Base-by-base conservation (phyloP, 2,888 invertebrate genomes). In the Rotaria macrura region DNA sequence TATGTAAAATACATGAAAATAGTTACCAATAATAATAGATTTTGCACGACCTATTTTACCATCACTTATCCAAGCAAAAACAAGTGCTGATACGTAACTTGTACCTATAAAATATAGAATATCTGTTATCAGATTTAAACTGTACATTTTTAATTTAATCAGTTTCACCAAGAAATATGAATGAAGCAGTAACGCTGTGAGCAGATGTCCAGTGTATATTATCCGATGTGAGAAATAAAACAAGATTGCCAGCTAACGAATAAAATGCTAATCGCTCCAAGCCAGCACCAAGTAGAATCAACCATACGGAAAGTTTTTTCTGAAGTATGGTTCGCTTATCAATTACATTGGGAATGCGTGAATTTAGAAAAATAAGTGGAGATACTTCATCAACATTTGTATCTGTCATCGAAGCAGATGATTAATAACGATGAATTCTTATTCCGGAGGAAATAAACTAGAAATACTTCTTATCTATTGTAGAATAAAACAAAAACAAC, bases 181-280 rank as follows among this genome's bases (percentile, higher is more conserved):
- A 40, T 40, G 74, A 40, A 40, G 74, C 25, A 20, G 40, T 74
- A 25, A 74, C 23, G 25, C n/a, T 43, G 43, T 74, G 38, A 20
- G 23, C 9, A 40, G 23, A 12, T 40, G 10, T 38, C 74, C 74
- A 74, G 25, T 74, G 25, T 23, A 74, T 40, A 40, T 14, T 25
- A 10, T 74, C 14, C 38, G 74, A 74, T 23, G 38, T 29, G 2
- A 74, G 43, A 38, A 74, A 43, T 10, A 74, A n/a, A 25, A 40
- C 9, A 14, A 74, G n/a, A 43, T 74, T 74, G 5, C 74, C 74
- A 7, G 43, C 43, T 74, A 74, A 74, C 9, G 40, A 40, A 74
- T 74, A 74, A 74, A 74, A 74, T 74, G 74, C 74, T 74, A 74
- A 43, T 23, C 74, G 74, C 43, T 74, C 74, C 7, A 74, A 43